phyloP scores from a whole-genome alignment of 2,888 invertebrate species.

The Rhagonycha lutea region DNA sequence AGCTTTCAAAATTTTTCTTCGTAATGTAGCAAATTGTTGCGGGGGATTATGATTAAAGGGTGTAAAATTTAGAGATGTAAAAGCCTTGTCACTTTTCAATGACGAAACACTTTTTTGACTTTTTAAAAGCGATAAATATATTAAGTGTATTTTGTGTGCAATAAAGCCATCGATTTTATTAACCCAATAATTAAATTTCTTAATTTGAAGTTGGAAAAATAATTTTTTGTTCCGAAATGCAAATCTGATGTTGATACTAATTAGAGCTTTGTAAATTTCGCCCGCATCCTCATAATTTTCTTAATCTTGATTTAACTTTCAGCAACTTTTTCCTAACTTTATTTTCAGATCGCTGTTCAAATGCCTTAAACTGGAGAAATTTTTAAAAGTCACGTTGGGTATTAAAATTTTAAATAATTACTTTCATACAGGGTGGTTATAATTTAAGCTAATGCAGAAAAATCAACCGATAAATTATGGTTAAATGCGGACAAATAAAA shows the following conservation, averaged over 20 bases:
- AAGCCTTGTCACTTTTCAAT: slow-evolving; percentile 9
- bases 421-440: not conserved
- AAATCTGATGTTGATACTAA: not conserved
- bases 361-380: not conserved
- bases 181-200: not conserved
- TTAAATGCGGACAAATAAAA: not conserved
- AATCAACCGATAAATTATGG: not conserved
- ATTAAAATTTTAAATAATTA: not conserved
- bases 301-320: not conserved
- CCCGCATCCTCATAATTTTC: not conserved
- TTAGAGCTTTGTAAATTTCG: not conserved
- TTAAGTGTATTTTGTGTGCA: not conserved
- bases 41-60: slow-evolving; percentile 6
- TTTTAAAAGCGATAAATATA: not conserved
- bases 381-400: not conserved
- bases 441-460: not conserved
- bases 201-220: not conserved
- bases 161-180: not conserved
- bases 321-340: not conserved
- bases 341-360: not conserved
- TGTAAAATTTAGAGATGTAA: slow-evolving; percentile 9
- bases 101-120: slow-evolving; percentile 17
- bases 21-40: slow-evolving; percentile 9
- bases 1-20: slow-evolving; percentile 2
- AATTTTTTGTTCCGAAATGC: not conserved